Conservation (phyloP, 2,113 vertebrate species). For the Mesocricetus auratus region DNA sequence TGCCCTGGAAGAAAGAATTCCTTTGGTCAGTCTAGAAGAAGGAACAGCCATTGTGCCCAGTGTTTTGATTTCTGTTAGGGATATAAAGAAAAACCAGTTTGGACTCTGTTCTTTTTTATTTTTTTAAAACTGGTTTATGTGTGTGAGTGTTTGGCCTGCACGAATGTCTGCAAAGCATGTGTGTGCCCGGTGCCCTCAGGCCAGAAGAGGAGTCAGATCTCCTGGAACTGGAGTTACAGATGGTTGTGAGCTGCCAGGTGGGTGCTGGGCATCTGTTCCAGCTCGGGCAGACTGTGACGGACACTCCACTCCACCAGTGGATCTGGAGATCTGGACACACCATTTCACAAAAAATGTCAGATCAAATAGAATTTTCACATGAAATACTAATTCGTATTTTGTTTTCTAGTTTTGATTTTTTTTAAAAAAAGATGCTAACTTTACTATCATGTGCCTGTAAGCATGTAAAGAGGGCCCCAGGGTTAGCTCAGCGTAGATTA, state of each 20-base stretch:
- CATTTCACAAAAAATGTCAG: conserved; percentile 56
- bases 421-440: neutral
- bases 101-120: neutral
- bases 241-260: neutral
- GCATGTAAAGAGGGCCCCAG: neutral
- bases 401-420: neutral
- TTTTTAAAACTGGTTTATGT: neutral
- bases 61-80: neutral
- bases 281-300: neutral
- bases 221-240: neutral
- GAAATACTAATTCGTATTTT: neutral
- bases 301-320: neutral
- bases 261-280: neutral
- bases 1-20: neutral
- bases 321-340: neutral
- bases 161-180: neutral
- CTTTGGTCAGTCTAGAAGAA: neutral
- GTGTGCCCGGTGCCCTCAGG: neutral
- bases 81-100: neutral
- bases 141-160: neutral
- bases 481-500: neutral
- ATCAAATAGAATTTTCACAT: neutral
- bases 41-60: neutral
- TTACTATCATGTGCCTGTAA: neutral
- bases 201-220: neutral